These are phyloP conservation scores for Limnephilus marmoratus DNA, from an alignment of 2,888 invertebrate species.

Conservation along the genomic window DNA sequence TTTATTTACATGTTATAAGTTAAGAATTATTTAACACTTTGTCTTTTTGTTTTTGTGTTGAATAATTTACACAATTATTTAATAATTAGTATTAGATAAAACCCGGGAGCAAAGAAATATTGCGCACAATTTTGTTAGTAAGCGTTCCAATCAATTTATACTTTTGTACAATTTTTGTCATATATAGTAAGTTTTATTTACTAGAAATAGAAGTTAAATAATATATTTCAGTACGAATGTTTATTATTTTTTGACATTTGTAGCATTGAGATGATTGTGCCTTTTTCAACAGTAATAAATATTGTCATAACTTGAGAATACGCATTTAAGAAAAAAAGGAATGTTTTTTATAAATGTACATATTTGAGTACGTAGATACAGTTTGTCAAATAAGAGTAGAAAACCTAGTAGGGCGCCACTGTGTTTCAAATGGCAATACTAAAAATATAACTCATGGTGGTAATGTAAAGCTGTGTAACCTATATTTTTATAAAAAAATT, in stretches of 20 bases:
- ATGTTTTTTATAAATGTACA: neutral
- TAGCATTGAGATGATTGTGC: neutral
- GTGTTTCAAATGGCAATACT: no score
- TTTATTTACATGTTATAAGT: neutral
- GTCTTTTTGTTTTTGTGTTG: neutral
- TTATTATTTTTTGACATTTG: conserved; percentile 9
- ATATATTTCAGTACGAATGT: neutral
- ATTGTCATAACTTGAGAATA: neutral
- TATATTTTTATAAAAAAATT: no score
- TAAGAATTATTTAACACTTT: neutral
- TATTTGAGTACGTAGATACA: neutral
- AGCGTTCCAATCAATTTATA: neutral
- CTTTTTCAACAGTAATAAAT: neutral
- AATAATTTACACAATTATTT: neutral
- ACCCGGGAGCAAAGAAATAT: neutral
- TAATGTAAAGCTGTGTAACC: no score
- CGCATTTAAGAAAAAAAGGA: neutral
- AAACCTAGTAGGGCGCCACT: no score
- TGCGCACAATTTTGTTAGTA: neutral
- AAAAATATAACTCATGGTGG: no score
- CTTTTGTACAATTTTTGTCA: neutral
- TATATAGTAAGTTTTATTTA: neutral
- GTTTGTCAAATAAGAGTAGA: no score
- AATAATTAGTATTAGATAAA: neutral
- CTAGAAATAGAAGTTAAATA: neutral